Base-by-base conservation (phyloP, 2,797 vertebrate genomes). In the Pseudochaenichthys georgianus region DNA sequence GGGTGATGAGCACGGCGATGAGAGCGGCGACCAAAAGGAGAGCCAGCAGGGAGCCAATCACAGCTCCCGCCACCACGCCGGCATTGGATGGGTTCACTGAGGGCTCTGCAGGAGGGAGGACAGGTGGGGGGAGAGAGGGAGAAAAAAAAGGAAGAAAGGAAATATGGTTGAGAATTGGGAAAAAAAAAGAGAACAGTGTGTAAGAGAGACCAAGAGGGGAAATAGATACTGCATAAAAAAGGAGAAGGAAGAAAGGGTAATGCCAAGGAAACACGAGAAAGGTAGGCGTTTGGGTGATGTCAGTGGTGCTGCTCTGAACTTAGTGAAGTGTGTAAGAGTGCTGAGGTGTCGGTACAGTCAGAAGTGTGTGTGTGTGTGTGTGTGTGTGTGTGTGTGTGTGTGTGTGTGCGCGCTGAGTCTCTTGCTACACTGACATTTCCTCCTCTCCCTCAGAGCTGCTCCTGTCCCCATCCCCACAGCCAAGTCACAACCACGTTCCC, bases 31-130 rank as follows among this genome's bases (percentile, higher is more conserved):
- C 93, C 91, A 97, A 88, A 75, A 96, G 92, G 78, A 97, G 83
- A 70, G 92, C 95, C 90, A 97, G 94, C 71, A 96, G 90, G 85
- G 95, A 95, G 88, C 95, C 96, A 87, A 97, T 95, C 86, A 96
- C 94, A 70, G 95, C 96, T 78, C 95, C 96, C 2, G 95, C 96
- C 87, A 97, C 93, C 80, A 96, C 93, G 67, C 96, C 96, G 1
- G 84, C 87, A 64, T 95, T 95, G 89, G 95, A 89, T 23, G 90
- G 75, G 76, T 81, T 89, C 81, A 84, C 84, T 71, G 89, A 55
- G 87, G 94, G 93, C 85, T 96, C 95, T 95, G 91, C 58, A 80
- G 85, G 86, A 64, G 72, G 85, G 81, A 81, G 72, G 68, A 84
- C 28, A 85, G 82, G 76, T 19, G 72, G 78, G 81, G 65, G 81